Base-by-base conservation (phyloP, 2,888 invertebrate genomes). In the Agrotis clavis region DNA sequence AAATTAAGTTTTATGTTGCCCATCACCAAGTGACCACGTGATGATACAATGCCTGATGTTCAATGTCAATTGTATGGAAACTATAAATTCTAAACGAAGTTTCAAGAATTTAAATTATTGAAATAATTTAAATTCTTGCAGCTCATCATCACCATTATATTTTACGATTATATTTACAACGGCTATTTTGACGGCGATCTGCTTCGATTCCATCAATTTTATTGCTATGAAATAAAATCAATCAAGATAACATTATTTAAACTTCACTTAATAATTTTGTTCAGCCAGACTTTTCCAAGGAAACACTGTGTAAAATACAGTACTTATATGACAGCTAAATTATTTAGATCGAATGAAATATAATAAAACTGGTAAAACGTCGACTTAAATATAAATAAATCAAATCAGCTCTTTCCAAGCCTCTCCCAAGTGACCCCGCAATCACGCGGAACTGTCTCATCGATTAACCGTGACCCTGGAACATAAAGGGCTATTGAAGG, bases 21-120 rank as follows among this genome's bases (percentile, higher is more conserved):
- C n/a, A 41, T 57, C 82, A 79, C 67, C 45, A 25, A 3, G 2
- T 13, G 54, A 13, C 1, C 64, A 48, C 73, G 73, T 79, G 79
- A 63, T 16, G 16, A 30, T 47, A 47, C 11, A 45, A 65, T 45
- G 48, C 25, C 18, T n/a, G 14, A 1, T 35, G 51, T 54, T 67
- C 65, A 71, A 79, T 64, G 71, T 82, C 66, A 67, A 16, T 48
- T 45, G 16, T 51, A 30, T 60, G 16, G 54, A 14, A 18, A 57
- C 30, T 18, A 67, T 75, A 74, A 62, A 78, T 71, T 54, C 16
- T 47, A 35, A 60, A 65, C 11, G 59, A 80, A 47, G 59, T 19
- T 47, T 14, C 48, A 45, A 71, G 48, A 62, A 79, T 77, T 25
- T 68, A 68, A 67, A 75, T 68, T 54, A 81, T 41, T 74, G 18